Base-by-base conservation (phyloP, 1,140 invertebrate species). In the Triops longicaudatus region DNA sequence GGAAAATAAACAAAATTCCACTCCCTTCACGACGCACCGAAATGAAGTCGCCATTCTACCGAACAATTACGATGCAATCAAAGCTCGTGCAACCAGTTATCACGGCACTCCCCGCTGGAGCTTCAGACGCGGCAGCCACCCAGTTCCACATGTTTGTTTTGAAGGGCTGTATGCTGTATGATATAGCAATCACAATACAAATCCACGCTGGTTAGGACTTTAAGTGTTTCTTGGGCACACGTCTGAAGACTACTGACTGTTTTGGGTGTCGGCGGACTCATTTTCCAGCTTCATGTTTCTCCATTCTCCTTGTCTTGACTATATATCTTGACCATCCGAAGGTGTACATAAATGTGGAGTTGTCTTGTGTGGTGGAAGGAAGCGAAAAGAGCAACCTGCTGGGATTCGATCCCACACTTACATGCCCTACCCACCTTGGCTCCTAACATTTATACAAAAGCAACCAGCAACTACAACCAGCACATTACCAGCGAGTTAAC, bases 301-400 rank as follows among this genome's bases (percentile, higher is more conserved):
- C 50, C 50, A 63, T 63, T 63, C 50, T 63, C 50, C 50, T 63
- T 63, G 50, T 63, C 50, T 63, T 63, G 50, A 17, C 50, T 63
- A 63, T 14, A 63, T 22, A 63, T 63, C 50, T 63, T 63, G 50
- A 63, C 50, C 50, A 63, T 63, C 50, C 50, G n/a, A 22, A 63
- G 50, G 50, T 63, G 50, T 63, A 63, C 22, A 63, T 0, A 63
- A 63, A 63, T 63, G 50, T 63, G 50, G n/a, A 63, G 10, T 63
- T 63, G 50, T 63, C 50, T 63, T 63, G 9, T 63, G n/a, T 63
- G 50, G 50, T 63, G 50, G 10, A n/a, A 63, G 50, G 22, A 22
- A 63, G 22, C 50, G 17, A 63, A 63, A 10, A 63, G 50, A 63
- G 50, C 50, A 63, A 63, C 50, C 50, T 63, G 50, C 50, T 63